phyloP scores from a whole-genome alignment of 2,113 vertebrate genomes.

The Herpetotheres cachinnans region DNA sequence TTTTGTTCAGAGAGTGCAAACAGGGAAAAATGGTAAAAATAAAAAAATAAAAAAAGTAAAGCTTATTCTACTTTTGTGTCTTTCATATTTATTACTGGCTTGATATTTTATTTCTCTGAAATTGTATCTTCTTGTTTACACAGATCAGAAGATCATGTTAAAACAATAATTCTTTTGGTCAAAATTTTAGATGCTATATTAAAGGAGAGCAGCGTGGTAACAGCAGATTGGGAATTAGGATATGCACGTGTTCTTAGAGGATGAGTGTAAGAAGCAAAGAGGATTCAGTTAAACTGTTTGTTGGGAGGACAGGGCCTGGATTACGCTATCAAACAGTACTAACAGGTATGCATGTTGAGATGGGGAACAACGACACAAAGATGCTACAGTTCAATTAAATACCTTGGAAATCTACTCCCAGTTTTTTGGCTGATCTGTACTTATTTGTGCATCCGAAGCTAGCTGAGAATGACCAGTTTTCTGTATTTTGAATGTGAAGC shows the following conservation, averaged over 20 bases:
- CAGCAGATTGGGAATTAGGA: not conserved
- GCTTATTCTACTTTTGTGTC: not conserved
- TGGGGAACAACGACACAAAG: not conserved
- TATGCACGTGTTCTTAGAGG: not conserved
- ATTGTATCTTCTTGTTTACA: not conserved
- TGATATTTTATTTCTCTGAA: not conserved
- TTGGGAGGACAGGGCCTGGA: not conserved
- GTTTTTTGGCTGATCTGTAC: not conserved
- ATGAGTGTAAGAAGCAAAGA: not conserved
- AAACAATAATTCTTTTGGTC: not conserved
- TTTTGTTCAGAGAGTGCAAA: not conserved
- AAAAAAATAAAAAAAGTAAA: not conserved
- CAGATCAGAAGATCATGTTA: not conserved
- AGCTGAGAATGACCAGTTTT: not conserved
- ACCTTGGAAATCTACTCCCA: not conserved
- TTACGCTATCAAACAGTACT: not conserved
- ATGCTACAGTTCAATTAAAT: not conserved
- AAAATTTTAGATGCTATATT: not conserved
- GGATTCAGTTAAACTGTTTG: not conserved
- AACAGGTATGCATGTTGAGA: not conserved
- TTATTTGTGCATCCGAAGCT: not conserved
- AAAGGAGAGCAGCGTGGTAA: not conserved
- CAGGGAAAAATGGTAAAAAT: not conserved
- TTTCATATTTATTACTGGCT: not conserved
- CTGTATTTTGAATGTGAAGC: not conserved